Base-by-base conservation (phyloP, 2,113 vertebrate genomes). In the Oryzias curvinotus region DNA sequence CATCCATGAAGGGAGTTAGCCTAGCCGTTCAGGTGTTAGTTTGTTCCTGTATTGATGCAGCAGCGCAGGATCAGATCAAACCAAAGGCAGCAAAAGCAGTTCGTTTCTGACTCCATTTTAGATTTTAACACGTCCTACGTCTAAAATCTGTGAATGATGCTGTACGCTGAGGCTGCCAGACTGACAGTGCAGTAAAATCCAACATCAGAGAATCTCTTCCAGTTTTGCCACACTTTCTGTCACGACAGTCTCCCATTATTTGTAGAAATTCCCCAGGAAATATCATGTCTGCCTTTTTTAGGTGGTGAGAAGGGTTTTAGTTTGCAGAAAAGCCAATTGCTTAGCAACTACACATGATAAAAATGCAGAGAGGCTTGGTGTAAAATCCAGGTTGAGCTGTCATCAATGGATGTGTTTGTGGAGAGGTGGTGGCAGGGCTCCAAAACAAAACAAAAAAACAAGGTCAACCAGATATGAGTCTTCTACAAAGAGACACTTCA, bases 291-390 rank as follows among this genome's bases (percentile, higher is more conserved):
- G 73, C 64, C 48, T 49, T 1, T 72, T 59, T 73, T 59, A 65
- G 69, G 71, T 60, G 51, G 26, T 6, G 67, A 78, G 62, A 65
- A 51, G 58, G 79, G 73, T 83, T 86, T 87, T 71, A 78, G 51
- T 87, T 86, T 74, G 64, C 80, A 83, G 69, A 52, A 83, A 78
- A 77, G 80, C 65, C 70, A 30, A 90, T 91, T 87, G 90, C 90
- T 84, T 91, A 92, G 91, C 92, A 92, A 92, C 91, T 79, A 56
- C 57, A 64, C 52, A 7, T 62, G 85, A 90, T 87, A 81, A 83
- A 84, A 87, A 79, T 77, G 60, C 70, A 86, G 65, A 41, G 48
- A 65, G 54, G 85, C 18, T 58, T 81, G 71, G 68, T 58, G 62
- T 49, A 57, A 61, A 80, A 85, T 69, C 71, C 77, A 68, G 56